A percentile compares a stretch with the other conserved stretches of the same genome.
Evolutionary conservation across 2,888 invertebrate species (phyloP).

Genomic region (Rotaria sp.): DNA sequence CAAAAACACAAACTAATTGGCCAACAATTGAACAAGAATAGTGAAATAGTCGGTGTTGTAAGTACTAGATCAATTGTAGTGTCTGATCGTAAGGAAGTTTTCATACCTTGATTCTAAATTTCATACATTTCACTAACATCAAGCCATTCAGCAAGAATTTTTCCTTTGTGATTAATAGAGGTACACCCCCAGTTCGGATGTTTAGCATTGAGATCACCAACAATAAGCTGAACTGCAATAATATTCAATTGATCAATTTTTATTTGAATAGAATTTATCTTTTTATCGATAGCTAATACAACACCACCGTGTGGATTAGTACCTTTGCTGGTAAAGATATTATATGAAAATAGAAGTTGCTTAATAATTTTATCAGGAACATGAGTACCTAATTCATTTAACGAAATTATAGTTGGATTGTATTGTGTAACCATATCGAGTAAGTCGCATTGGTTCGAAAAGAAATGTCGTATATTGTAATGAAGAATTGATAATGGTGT

Average conservation of each 20-base stretch:
- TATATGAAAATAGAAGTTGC: neutral
- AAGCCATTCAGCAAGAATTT: neutral
- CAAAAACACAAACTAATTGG: too few species aligned
- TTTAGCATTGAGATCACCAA: neutral
- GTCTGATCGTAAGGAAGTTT: neutral
- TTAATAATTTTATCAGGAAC: neutral
- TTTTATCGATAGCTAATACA: neutral
- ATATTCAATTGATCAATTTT: neutral
- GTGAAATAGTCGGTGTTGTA: neutral
- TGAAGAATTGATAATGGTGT: neutral
- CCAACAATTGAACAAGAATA: too few species aligned
- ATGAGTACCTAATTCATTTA: neutral
- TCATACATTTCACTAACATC: neutral
- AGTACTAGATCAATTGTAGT: neutral
- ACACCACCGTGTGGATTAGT: neutral
- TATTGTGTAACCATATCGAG: neutral
- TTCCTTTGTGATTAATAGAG: neutral
- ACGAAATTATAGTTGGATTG: neutral
- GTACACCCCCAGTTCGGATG: neutral
- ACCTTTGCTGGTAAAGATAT: neutral
- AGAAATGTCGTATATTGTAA: neutral
- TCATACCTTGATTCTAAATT: neutral
- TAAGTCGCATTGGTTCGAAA: neutral
- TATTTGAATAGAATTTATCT: neutral
- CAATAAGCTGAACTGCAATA: neutral